Conservation (phyloP, 2,113 vertebrate genomes). For the Delphinus delphis region DNA sequence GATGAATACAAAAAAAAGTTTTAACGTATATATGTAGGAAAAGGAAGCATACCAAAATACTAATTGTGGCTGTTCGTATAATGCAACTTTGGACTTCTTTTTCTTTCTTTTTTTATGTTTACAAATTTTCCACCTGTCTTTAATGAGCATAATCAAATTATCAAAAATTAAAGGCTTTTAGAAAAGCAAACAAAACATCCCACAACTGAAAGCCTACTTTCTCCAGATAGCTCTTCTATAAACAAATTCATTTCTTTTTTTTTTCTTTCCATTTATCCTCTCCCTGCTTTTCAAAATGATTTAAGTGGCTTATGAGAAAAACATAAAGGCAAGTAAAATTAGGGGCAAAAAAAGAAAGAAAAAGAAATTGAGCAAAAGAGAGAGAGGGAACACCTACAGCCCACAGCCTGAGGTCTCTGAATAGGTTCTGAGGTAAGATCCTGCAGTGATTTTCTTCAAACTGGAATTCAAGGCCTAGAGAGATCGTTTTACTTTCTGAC, state of each 20-base stretch:
- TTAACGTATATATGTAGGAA: neutral
- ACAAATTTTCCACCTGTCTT: neutral
- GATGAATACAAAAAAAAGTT: neutral
- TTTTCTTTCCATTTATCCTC: neutral
- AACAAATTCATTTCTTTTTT: neutral
- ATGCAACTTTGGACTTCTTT: neutral
- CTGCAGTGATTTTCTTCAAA: neutral
- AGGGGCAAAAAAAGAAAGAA: neutral
- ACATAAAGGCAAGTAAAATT: neutral
- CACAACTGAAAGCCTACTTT: neutral
- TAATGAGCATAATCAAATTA: neutral
- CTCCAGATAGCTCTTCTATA: neutral
- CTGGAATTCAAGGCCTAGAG: neutral
- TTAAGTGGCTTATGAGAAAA: conserved; percentile 38
- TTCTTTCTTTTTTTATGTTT: neutral
- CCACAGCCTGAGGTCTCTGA: neutral
- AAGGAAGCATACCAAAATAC: conserved; percentile 11
- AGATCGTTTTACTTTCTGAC: neutral
- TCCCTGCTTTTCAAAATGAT: neutral
- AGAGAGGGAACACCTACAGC: neutral
- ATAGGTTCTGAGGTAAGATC: neutral
- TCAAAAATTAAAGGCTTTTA: neutral
- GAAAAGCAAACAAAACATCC: conserved; percentile 37
- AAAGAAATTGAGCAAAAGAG: neutral
- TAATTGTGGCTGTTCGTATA: neutral